Conservation (phyloP, 2,888 invertebrate species). For the Chironomus riparius region DNA sequence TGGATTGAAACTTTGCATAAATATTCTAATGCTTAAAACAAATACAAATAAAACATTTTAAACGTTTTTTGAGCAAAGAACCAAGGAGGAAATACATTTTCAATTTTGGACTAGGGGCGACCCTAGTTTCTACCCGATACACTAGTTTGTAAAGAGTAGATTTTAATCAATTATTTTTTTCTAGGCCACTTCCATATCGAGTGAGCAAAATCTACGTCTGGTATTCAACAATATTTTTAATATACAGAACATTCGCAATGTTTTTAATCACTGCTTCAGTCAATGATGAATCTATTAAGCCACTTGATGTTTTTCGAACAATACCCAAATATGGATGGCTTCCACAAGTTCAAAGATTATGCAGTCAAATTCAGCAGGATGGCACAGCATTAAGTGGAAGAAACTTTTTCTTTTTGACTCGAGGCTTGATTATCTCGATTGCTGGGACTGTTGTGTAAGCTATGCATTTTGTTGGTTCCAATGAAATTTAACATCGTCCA, state of each 20-base stretch:
- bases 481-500: neutral
- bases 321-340: neutral
- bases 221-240: slow-evolving; percentile 1
- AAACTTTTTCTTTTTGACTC: neutral
- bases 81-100: too few relatives aligned
- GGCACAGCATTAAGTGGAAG: neutral
- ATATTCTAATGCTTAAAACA: too few relatives aligned
- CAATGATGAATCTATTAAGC: neutral
- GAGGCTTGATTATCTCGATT: neutral
- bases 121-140: too few relatives aligned
- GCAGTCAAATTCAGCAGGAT: neutral
- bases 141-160: too few relatives aligned
- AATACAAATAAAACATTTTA: too few relatives aligned
- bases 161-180: too few relatives aligned
- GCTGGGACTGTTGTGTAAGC: neutral
- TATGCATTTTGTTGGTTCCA: too few relatives aligned
- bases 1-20: too few relatives aligned
- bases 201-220: slow-evolving; percentile 8
- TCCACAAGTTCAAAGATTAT: neutral
- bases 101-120: too few relatives aligned
- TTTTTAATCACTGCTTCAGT: neutral
- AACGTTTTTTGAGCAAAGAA: too few relatives aligned
- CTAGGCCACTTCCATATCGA: neutral
- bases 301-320: neutral
- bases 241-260: slow-evolving; percentile 10